These are phyloP conservation scores for Homalodisca vitripennis DNA, from an alignment of 1,140 invertebrate genomes.

Conservation along the genomic window DNA sequence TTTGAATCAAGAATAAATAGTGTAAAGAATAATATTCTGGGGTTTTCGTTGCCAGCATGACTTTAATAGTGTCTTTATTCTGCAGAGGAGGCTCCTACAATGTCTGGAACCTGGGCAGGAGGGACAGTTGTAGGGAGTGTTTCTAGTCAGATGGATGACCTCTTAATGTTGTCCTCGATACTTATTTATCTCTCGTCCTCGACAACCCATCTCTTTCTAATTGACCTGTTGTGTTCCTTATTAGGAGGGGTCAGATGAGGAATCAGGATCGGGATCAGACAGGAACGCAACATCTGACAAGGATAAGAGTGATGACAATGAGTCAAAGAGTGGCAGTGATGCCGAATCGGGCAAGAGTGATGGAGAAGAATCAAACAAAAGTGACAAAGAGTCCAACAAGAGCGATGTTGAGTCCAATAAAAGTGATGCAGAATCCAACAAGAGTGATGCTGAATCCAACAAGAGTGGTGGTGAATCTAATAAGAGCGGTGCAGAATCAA, in stretches of 20 bases:
- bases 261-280: conserved; percentile 40
- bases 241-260: conserved; percentile 41
- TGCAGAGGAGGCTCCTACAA: no score
- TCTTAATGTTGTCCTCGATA: no score
- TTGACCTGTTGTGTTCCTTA: no score
- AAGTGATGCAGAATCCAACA: conserved; percentile 34
- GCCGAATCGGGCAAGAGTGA: conserved; percentile 34
- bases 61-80: no score
- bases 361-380: conserved; percentile 32
- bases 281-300: conserved; percentile 33
- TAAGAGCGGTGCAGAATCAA: conserved; percentile 21
- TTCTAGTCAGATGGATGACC: no score
- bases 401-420: conserved; percentile 29
- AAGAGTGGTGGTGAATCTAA: conserved; percentile 27
- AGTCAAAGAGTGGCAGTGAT: conserved; percentile 29
- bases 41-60: no score
- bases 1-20: no score
- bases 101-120: no score
- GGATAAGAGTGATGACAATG: conserved; percentile 20
- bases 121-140: no score
- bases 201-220: no score
- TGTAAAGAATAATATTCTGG: no score
- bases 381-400: conserved; percentile 36
- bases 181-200: no score
- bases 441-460: conserved; percentile 23